These are phyloP conservation scores for Calcarius lapponicus DNA, from an alignment of 2,797 vertebrate species.

Conservation along the genomic window DNA sequence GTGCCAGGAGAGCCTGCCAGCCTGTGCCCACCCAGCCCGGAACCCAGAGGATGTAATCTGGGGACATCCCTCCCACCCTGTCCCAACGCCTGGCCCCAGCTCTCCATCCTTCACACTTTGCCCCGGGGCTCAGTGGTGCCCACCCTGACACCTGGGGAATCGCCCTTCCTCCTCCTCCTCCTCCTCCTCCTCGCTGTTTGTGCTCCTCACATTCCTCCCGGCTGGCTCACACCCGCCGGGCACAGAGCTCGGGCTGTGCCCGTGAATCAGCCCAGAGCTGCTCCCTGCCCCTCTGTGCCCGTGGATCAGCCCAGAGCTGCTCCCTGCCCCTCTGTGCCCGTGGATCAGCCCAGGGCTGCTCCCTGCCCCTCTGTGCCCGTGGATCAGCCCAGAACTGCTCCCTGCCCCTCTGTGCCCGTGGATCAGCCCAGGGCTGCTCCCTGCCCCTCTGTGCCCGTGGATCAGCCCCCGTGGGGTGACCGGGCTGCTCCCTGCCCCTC, in stretches of 20 bases:
- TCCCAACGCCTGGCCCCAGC: too few relatives aligned
- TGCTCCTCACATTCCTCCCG: not conserved
- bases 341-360: too few relatives aligned
- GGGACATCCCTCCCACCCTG: too few relatives aligned
- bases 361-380: too few relatives aligned
- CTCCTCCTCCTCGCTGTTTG: not conserved
- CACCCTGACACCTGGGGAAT: not conserved
- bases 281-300: too few relatives aligned
- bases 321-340: not conserved
- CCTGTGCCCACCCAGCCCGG: rapidly evolving
- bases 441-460: too few relatives aligned
- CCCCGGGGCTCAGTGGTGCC: not conserved
- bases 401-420: too few relatives aligned
- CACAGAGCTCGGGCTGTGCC: not conserved
- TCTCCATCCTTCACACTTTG: not conserved
- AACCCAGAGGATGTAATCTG: not conserved
- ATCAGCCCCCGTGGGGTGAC: too few relatives aligned
- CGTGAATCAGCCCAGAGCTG: not conserved
- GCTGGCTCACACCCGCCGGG: not conserved
- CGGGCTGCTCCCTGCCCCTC: not conserved
- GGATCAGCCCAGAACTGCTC: too few relatives aligned
- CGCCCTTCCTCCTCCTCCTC: not conserved
- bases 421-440: too few relatives aligned
- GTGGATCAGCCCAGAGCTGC: not conserved
- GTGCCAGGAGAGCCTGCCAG: not conserved